Conservation (phyloP, 2,888 invertebrate genomes). For the Cryptosula pallasiana region DNA sequence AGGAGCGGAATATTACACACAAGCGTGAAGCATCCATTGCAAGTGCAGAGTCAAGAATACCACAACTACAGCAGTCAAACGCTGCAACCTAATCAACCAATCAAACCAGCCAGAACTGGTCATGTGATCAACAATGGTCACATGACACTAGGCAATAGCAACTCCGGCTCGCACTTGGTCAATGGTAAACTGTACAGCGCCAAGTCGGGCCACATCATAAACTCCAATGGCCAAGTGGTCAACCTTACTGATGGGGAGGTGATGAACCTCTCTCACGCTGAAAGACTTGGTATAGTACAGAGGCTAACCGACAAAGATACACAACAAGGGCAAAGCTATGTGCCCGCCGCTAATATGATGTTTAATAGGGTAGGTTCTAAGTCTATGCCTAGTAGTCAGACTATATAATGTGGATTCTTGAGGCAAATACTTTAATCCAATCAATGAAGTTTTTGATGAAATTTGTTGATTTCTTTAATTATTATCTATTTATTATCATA, state of each 20-base stretch:
- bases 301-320: neutral
- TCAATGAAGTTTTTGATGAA: no score
- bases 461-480: no score
- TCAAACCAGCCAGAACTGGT: neutral
- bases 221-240: conserved; percentile 68
- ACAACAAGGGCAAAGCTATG: conserved; percentile 4
- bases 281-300: neutral
- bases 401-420: no score
- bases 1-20: neutral
- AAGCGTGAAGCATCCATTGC: neutral
- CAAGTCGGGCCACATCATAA: conserved; percentile 38
- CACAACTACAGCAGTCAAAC: neutral
- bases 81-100: neutral
- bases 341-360: conserved; percentile 18
- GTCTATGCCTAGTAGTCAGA: no score
- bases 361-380: conserved; percentile 8
- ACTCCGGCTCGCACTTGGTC: conserved; percentile 32
- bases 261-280: conserved; percentile 61
- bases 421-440: no score
- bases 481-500: no score
- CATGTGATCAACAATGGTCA: neutral
- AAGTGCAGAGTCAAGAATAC: conserved; percentile 16
- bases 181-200: conserved; percentile 31
- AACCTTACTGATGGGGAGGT: conserved; percentile 75
- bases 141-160: neutral